Percentiles rank a stretch among this genome's conserved stretches.
Conservation (phyloP, 1,140 invertebrate genomes). For the Neodiprion pinetum region DNA sequence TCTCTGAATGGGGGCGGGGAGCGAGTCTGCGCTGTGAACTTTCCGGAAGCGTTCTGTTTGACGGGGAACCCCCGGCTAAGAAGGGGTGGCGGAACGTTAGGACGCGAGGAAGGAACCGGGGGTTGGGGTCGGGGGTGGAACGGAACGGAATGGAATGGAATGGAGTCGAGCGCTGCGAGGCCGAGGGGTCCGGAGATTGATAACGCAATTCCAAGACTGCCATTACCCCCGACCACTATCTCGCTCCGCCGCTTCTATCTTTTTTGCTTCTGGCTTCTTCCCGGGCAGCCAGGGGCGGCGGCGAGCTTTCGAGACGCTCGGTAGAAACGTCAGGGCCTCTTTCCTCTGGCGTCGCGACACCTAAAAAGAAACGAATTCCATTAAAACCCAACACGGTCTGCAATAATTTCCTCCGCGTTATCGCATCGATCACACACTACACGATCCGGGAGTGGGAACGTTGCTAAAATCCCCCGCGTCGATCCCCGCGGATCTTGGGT, state of each 20-base stretch:
- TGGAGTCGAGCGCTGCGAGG: conserved; percentile 47
- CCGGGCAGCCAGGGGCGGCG: conserved; percentile 46
- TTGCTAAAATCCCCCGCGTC: too few relatives aligned
- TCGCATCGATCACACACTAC: background rate
- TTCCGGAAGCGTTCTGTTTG: conserved; percentile 53
- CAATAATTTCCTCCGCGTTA: background rate
- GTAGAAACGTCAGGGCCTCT: conserved; percentile 34
- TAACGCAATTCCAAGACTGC: conserved; percentile 65
- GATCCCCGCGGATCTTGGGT: too few relatives aligned
- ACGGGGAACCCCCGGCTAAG: conserved; percentile 29
- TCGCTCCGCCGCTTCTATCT: conserved; percentile 58
- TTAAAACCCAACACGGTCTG: conserved; percentile 1
- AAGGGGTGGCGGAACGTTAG: conserved; percentile 28
- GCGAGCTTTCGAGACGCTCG: conserved; percentile 53
- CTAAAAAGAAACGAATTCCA: background rate
- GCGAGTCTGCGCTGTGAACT: conserved; percentile 38
- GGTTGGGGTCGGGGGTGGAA: conserved; percentile 37
- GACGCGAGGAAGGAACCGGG: conserved; percentile 31
- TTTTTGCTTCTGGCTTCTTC: conserved; percentile 42
- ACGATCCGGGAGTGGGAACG: background rate
- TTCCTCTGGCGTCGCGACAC: conserved; percentile 15
- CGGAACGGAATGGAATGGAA: conserved; percentile 55
- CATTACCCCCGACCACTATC: conserved; percentile 57
- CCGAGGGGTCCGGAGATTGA: conserved; percentile 59
- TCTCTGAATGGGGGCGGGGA: conserved; percentile 19